These are phyloP conservation scores for Gobius niger DNA, from an alignment of 2,113 vertebrate genomes.

Conservation along the genomic window DNA sequence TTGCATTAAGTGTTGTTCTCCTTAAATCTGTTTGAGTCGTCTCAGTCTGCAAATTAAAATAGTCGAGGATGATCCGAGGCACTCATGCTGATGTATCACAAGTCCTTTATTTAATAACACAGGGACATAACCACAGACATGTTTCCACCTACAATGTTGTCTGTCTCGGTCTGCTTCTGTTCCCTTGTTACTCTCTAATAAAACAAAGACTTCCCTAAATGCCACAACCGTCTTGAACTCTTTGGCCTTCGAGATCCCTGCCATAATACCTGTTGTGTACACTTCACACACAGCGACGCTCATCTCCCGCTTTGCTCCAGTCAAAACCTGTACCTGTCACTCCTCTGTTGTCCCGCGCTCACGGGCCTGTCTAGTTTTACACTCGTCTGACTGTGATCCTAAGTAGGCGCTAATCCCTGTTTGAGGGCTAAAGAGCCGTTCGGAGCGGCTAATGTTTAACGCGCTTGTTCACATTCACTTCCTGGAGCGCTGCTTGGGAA, in stretches of 20 bases:
- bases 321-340: conserved; percentile 28
- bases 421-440: conserved; percentile 48
- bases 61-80: no score
- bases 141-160: no score
- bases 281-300: conserved; percentile 9
- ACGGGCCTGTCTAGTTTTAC: conserved; percentile 45
- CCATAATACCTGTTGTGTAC: neutral
- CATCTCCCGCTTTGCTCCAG: conserved; percentile 5
- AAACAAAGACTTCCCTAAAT: neutral
- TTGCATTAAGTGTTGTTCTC: no score
- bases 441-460: conserved; percentile 66
- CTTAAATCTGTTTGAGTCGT: no score
- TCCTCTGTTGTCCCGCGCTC: conserved; percentile 14
- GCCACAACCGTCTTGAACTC: no score
- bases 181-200: neutral
- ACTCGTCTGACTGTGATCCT: conserved; percentile 24
- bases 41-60: no score
- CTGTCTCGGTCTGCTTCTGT: neutral
- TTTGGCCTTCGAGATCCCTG: neutral
- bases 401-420: conserved; percentile 51
- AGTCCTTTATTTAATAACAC: no score
- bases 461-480: conserved; percentile 39
- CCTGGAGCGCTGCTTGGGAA: conserved; percentile 40
- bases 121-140: no score
- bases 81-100: no score